Evolutionary conservation across 1,140 invertebrate genomes (phyloP).

Genomic region (Ooceraea biroi): DNA sequence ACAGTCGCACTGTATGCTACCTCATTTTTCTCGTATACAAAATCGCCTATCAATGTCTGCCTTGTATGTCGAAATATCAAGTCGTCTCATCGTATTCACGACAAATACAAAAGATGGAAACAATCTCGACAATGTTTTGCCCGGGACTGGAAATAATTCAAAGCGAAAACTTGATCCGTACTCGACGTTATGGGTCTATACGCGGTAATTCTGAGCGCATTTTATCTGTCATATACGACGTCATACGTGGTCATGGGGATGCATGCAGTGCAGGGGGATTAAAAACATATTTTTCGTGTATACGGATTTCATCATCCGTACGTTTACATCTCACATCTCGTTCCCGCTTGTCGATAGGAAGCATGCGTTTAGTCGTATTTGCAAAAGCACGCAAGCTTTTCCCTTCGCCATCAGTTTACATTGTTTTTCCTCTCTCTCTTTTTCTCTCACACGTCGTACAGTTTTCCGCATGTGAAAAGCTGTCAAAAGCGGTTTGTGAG

Average conservation of each 20-base stretch:
- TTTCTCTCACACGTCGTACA: neutral
- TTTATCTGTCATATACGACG: constrained; percentile 24
- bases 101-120: constrained; percentile 14
- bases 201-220: neutral
- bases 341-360: constrained; percentile 36
- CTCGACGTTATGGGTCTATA: neutral
- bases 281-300: constrained; percentile 35
- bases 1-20: neutral
- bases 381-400: neutral
- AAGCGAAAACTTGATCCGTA: neutral
- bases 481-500: constrained; percentile 43
- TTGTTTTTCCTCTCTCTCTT: constrained; percentile 32
- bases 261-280: constrained; percentile 9
- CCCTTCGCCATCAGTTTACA: constrained; percentile 5
- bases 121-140: neutral
- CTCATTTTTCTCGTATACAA: neutral
- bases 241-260: neutral
- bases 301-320: constrained; percentile 34
- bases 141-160: constrained; percentile 7
- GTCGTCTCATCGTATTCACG: neutral
- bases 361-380: constrained; percentile 31
- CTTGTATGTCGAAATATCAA: constrained; percentile 12
- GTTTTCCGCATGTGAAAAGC: constrained; percentile 30
- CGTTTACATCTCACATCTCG: constrained; percentile 13
- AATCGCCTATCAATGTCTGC: no score